Conservation (phyloP, 2,797 vertebrate genomes). For the Sardinella longiceps region DNA sequence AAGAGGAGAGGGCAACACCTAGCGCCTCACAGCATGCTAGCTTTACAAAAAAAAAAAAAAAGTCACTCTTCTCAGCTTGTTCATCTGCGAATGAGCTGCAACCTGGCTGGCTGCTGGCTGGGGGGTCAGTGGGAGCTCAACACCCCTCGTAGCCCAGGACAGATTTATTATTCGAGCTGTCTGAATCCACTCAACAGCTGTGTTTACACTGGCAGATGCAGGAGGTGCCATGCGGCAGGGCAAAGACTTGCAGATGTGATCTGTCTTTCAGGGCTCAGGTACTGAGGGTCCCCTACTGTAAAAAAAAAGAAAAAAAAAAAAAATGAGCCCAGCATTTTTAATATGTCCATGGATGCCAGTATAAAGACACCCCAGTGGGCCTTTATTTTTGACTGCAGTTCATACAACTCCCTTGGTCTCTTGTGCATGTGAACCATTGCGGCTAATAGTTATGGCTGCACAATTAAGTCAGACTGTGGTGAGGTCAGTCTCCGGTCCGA, state of each 20-base stretch:
- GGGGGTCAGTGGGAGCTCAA: background rate
- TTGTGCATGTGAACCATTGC: constrained; percentile 47
- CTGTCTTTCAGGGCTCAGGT: constrained; percentile 69
- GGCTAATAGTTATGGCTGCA: constrained; percentile 58
- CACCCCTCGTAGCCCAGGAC: constrained; percentile 35
- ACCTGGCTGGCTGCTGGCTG: background rate
- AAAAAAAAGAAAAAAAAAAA: too few species aligned
- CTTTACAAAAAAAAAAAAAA: background rate
- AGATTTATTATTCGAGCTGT: constrained; percentile 75
- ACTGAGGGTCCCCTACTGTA: constrained; percentile 4
- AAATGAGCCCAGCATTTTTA: constrained; percentile 59
- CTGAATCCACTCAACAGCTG: constrained; percentile 81
- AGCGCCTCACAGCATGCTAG: background rate
- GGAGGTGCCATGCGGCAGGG: constrained; percentile 78
- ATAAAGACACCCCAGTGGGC: constrained; percentile 60
- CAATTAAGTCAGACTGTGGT: constrained; percentile 60
- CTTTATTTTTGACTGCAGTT: constrained; percentile 57
- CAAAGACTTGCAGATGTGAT: constrained; percentile 72
- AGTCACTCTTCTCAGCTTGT: background rate
- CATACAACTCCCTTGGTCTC: constrained; percentile 56
- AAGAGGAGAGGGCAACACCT: background rate
- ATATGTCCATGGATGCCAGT: constrained; percentile 71
- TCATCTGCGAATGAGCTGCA: background rate
- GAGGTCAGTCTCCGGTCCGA: constrained; percentile 43
- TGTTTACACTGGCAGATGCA: constrained; percentile 81